Conservation (phyloP, 1,140 invertebrate species). For the Saccostrea cuccullata region DNA sequence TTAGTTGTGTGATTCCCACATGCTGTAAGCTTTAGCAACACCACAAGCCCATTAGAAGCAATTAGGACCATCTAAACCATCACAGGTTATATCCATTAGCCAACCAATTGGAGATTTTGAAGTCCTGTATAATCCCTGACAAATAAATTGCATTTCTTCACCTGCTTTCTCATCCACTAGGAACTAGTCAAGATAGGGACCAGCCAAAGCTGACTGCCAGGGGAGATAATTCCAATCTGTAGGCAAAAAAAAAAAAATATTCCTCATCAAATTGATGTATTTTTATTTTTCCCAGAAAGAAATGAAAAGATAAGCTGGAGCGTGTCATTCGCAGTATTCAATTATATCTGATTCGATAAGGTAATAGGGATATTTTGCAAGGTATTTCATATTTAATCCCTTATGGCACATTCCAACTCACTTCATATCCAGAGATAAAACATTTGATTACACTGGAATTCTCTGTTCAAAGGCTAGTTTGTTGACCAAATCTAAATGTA, state of each 20-base stretch:
- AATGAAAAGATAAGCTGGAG: neutral
- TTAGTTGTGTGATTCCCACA: neutral
- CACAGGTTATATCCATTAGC: slow-evolving; percentile 37
- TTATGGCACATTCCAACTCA: slow-evolving; percentile 12
- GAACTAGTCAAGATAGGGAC: neutral
- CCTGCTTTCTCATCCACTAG: slow-evolving; percentile 5
- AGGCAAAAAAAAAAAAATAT: slow-evolving; percentile 6
- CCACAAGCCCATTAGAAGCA: slow-evolving; percentile 36
- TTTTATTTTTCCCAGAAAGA: slow-evolving; percentile 4
- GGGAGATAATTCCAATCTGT: neutral
- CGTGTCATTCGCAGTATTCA: neutral
- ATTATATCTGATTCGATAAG: slow-evolving; percentile 33
- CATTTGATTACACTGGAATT: neutral
- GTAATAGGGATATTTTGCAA: slow-evolving; percentile 34
- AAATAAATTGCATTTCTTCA: slow-evolving; percentile 36
- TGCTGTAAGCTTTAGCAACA: slow-evolving; percentile 7
- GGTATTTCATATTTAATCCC: neutral
- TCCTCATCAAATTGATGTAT: neutral
- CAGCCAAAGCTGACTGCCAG: neutral
- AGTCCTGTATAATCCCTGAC: slow-evolving; percentile 29
- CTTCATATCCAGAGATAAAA: slow-evolving; percentile 29
- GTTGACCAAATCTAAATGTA: slow-evolving; percentile 9
- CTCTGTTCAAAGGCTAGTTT: slow-evolving; percentile 5
- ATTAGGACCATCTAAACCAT: slow-evolving; percentile 35
- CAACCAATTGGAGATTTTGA: slow-evolving; percentile 31